Evolutionary conservation across 2,797 vertebrate species (phyloP), one percentile per base, ranked within the genome.

Genomic region (Myripristis murdjan): DNA sequence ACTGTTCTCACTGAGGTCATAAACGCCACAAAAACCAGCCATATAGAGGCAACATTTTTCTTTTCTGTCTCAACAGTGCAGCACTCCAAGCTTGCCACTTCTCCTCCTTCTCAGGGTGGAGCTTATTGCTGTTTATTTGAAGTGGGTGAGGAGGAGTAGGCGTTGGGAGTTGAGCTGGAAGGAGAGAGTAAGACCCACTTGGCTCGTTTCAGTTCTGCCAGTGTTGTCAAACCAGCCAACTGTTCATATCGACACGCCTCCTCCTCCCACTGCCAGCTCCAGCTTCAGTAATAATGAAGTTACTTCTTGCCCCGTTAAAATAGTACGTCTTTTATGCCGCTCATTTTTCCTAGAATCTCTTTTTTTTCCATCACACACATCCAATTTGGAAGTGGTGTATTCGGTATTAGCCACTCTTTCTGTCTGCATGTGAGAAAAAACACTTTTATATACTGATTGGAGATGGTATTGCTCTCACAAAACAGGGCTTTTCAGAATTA

Each of bases 21-120:
- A 87, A 75, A 75, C 54, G 39, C 37, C 59, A 75, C 37, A 68
- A 79, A 53, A 77, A 75, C 60, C 60, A 67, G 37, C 87, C 87
- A 75, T 89, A 91, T 87, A 89, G 90, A 87, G 85, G 73, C 80
- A 90, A 87, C 78, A 41, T 70, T 77, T 83, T 75, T 82, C 23
- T 83, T 8, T 72, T 73, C 68, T 69, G 52, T 69, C 49, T 70
- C 24, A 44, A 35, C 47, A 75, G 73, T 82, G 77, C 76, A 69
- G 39, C 64, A 69, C 70, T 77, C 11, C 14, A 69, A 56, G 31
- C 51, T 24, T 44, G n/a, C 39, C 55, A 41, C 75, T 62, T 18
- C 35, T 82, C 12, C 46, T 64, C n/a, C 41, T 35, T 64, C 24
- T 55, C 41, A 64, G 70, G 67, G 66, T 81, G 64, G 68, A 73